Evolutionary conservation across 1,140 invertebrate species (phyloP).

Genomic region (Matsumurasca onukii): DNA sequence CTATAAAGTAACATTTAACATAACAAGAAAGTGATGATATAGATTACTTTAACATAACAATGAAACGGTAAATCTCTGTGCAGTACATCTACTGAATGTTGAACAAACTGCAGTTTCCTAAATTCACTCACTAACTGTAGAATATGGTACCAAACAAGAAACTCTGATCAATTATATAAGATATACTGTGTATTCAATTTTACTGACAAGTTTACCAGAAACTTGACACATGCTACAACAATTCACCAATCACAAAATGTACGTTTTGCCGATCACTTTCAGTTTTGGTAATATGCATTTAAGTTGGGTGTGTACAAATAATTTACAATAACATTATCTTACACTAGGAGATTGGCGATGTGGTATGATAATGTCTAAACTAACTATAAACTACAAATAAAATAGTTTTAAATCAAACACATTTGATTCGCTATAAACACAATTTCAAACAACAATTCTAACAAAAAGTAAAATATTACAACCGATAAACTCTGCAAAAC

Average conservation of each 20-base stretch:
- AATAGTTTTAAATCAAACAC: not conserved
- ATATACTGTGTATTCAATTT: too few species aligned
- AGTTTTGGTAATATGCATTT: too few species aligned
- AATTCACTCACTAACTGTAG: too few species aligned
- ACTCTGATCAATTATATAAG: too few species aligned
- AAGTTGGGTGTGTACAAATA: not conserved
- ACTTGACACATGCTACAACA: too few species aligned
- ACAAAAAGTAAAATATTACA: conserved; percentile 12
- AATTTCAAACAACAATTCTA: conserved; percentile 10
- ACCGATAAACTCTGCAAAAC: conserved; percentile 26
- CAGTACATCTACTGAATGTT: not conserved
- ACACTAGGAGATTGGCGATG: conserved; percentile 21
- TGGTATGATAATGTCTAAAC: not conserved
- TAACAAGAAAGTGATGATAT: not conserved
- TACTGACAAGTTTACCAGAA: too few species aligned
- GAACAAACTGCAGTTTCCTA: too few species aligned
- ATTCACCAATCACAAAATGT: too few species aligned
- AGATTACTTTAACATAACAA: not conserved
- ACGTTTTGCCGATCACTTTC: too few species aligned
- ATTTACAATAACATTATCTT: conserved; percentile 20
- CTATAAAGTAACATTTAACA: not conserved
- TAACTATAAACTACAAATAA: conserved; percentile 24
- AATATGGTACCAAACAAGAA: too few species aligned
- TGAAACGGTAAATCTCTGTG: conserved; percentile 3
- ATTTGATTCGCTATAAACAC: conserved; percentile 12